phyloP scores from a whole-genome alignment of 37 sponge, comb jelly and placozoan genomes.

The Ephydatia muelleri region DNA sequence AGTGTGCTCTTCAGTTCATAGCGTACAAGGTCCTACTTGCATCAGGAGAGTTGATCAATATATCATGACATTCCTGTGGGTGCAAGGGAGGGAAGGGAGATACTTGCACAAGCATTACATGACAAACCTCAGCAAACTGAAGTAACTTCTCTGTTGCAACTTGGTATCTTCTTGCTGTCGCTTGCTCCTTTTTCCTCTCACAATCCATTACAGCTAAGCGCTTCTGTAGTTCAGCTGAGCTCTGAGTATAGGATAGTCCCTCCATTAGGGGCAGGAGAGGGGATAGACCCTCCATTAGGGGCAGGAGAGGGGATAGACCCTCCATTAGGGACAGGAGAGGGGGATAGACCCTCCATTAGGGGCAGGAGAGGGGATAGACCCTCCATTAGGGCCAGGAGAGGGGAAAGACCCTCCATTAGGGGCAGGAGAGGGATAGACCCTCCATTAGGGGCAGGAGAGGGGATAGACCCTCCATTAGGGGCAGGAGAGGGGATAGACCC shows the following conservation, averaged over 20 bases:
- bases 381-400: background rate
- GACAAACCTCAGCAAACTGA: constrained; percentile 57
- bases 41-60: constrained; percentile 57
- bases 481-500: no score
- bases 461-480: no score
- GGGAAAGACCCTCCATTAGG: no score
- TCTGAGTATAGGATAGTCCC: background rate
- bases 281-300: no score
- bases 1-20: background rate
- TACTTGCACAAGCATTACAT: background rate
- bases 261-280: no score
- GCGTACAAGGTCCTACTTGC: constrained; percentile 39
- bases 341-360: background rate
- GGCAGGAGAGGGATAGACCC: no score
- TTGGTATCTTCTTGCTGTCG: constrained; percentile 43
- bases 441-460: no score
- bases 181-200: constrained; percentile 58
- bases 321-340: no score
- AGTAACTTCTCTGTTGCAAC: constrained; percentile 59
- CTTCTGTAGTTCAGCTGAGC: constrained; percentile 30
- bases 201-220: constrained; percentile 55
- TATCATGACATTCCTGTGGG: constrained; percentile 67
- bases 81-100: background rate
- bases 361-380: background rate
- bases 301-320: no score